phyloP scores from a whole-genome alignment of 2,797 vertebrate species.

The Gastrophryne carolinensis region DNA sequence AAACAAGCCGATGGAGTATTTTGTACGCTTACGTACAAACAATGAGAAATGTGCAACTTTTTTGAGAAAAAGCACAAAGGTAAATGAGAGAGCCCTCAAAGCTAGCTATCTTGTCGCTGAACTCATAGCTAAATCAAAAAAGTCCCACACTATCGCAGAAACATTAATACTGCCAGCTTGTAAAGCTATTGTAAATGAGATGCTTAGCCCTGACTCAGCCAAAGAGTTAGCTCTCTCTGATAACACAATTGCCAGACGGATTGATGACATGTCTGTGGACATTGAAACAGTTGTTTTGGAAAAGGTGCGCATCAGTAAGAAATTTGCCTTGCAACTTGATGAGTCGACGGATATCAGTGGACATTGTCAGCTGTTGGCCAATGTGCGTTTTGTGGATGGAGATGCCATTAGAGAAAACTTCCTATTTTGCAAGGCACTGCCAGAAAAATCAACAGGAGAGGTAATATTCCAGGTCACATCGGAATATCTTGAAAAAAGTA shows the following conservation, averaged over 20 bases:
- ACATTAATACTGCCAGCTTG: neutral
- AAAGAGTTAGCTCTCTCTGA: neutral
- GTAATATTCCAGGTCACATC: slow-evolving; percentile 47
- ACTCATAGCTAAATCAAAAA: slow-evolving; percentile 29
- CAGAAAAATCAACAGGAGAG: slow-evolving; percentile 52
- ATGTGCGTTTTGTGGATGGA: no score
- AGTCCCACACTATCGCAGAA: slow-evolving; percentile 13
- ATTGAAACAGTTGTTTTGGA: neutral
- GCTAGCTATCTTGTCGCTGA: slow-evolving; percentile 24
- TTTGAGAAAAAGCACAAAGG: slow-evolving; percentile 21
- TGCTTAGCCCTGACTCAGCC: neutral
- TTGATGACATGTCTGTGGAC: neutral
- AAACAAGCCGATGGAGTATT: no score
- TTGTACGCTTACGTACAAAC: slow-evolving; percentile 1
- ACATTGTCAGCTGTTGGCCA: no score
- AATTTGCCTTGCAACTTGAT: slow-evolving; percentile 49
- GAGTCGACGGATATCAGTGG: slow-evolving; percentile 24
- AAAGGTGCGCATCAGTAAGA: slow-evolving; percentile 9
- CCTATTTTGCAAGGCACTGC: slow-evolving; percentile 50
- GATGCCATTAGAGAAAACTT: slow-evolving; percentile 51
- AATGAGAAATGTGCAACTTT: slow-evolving; percentile 26
- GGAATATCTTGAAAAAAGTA: slow-evolving; percentile 42
- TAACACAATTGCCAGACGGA: neutral
- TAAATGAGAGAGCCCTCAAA: slow-evolving; percentile 19
- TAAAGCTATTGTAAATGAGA: neutral